Percentiles rank a stretch among this genome's conserved stretches.
Conservation (phyloP, 2,888 invertebrate species). For the Leucoptera coffeella region DNA sequence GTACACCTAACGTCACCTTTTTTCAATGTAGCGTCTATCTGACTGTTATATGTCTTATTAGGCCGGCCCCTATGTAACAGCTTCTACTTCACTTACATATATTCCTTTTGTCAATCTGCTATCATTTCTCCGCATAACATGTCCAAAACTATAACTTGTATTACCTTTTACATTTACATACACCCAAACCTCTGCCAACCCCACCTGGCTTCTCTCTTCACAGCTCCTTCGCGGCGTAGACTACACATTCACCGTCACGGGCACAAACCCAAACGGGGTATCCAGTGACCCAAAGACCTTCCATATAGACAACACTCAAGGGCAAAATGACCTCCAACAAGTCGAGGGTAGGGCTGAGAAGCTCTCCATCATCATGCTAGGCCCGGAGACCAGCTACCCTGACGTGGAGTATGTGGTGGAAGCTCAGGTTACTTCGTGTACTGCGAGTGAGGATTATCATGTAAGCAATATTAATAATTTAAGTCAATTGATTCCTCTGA, state of each 20-base stretch:
- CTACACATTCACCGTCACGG: constrained; percentile 21
- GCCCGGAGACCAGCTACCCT: constrained; percentile 14
- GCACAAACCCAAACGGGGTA: constrained; percentile 7
- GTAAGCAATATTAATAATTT: constrained; percentile 18
- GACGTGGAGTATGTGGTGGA: constrained; percentile 17
- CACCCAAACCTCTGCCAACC: too few relatives aligned
- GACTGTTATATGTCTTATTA: too few relatives aligned
- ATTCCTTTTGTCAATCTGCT: too few relatives aligned
- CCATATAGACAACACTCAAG: constrained; percentile 18
- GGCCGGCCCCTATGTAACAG: too few relatives aligned
- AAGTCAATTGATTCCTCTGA: too few relatives aligned
- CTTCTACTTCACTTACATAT: too few relatives aligned
- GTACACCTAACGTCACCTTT: too few relatives aligned
- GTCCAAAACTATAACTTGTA: too few relatives aligned
- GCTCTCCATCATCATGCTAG: constrained; percentile 20
- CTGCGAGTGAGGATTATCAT: constrained; percentile 21
- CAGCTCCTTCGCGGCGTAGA: constrained; percentile 21
- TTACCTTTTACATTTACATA: too few relatives aligned
- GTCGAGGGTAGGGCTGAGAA: constrained; percentile 17
- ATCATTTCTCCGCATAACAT: too few relatives aligned
- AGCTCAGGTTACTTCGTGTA: constrained; percentile 22
- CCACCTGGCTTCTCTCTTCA: too few relatives aligned
- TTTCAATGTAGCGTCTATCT: too few relatives aligned
- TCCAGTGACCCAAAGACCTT: constrained; percentile 12
- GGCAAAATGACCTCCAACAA: constrained; percentile 13